Base-by-base conservation (phyloP, 2,888 invertebrate species). In the Amiota communis region DNA sequence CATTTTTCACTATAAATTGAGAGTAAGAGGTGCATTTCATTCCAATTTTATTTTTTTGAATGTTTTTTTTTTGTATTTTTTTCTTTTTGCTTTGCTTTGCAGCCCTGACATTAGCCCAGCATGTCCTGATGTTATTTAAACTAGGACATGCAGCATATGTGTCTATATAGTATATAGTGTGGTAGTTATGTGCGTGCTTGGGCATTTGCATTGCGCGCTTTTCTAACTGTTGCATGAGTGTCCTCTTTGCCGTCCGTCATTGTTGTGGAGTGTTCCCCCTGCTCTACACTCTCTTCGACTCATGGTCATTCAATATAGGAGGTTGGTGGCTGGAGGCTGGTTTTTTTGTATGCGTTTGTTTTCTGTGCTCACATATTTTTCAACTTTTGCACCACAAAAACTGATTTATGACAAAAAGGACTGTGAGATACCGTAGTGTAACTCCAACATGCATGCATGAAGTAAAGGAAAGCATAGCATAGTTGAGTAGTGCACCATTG, bases 321-420 rank as follows among this genome's bases (percentile, higher is more conserved):
- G 23, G 23, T 23, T 23, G 23, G 17, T 59, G 57, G 8, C 15
- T 51, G 53, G 61, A 15, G 1, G 12, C 23, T 20, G 10, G 2
- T 9, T 51, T 51, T n/a, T 67, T 68, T 68, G 51, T 2, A 49
- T 68, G 49, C 61, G 56, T 85, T 82, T 82, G 85, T 79, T 84
- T 84, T 82, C 78, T 36, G 2, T 6, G 83, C 77, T 76, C 83
- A 83, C 85, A 82, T 83, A 82, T 82, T 82, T 82, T 82, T 82
- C 83, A 82, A 82, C 85, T 82, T 85, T 84, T 36, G 36, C 85
- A 83, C 85, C 82, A 81, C 82, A 82, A 85, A 82, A 82, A 82
- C 82, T 82, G 82, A 82, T 82, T 82, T 82, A 82, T 82, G 67
- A 51, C 51, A 17, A n/a, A 4, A 48, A 65, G 48, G 51, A 23